Percentiles rank a stretch among this genome's conserved stretches.
phyloP scores from a whole-genome alignment of 2,888 invertebrate species.

The Neoascia interrupta region DNA sequence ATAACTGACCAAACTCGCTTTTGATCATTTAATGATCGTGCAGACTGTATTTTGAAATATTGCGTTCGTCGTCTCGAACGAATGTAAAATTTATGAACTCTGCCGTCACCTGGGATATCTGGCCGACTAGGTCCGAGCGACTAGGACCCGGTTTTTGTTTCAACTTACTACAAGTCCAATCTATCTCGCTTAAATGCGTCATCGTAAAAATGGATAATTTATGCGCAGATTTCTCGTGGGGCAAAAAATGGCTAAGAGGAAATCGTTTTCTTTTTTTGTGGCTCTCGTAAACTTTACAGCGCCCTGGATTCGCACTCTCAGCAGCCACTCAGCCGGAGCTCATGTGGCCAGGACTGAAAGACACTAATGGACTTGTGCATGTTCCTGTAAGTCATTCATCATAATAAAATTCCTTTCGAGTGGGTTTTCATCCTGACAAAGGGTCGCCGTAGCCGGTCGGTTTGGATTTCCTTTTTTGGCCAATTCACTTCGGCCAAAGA shows the following conservation, averaged over 20 bases:
- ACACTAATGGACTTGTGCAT: constrained; percentile 35
- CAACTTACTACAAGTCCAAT: constrained; percentile 21
- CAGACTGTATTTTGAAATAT: constrained; percentile 53
- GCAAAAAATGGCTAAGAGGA: background rate
- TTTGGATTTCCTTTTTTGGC: constrained; percentile 3
- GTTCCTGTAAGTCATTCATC: constrained; percentile 42
- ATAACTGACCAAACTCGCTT: constrained; percentile 5
- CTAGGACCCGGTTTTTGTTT: constrained; percentile 18
- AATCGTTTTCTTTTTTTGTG: background rate
- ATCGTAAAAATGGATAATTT: constrained; percentile 65
- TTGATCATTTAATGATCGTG: constrained; percentile 33
- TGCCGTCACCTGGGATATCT: no score
- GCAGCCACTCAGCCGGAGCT: no score
- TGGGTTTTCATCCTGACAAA: constrained; percentile 3
- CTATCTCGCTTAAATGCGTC: constrained; percentile 53
- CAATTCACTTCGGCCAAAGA: constrained; percentile 38
- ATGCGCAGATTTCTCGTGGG: constrained; percentile 27
- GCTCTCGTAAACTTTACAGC: constrained; percentile 43
- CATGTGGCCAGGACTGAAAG: constrained; percentile 10
- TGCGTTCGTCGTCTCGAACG: constrained; percentile 29
- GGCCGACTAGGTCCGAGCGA: no score
- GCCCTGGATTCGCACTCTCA: no score
- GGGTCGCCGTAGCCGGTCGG: no score
- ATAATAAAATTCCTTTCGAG: constrained; percentile 10
- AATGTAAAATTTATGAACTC: constrained; percentile 61